Base-by-base conservation (phyloP, 2,797 vertebrate genomes). In the Valencia hispanica region DNA sequence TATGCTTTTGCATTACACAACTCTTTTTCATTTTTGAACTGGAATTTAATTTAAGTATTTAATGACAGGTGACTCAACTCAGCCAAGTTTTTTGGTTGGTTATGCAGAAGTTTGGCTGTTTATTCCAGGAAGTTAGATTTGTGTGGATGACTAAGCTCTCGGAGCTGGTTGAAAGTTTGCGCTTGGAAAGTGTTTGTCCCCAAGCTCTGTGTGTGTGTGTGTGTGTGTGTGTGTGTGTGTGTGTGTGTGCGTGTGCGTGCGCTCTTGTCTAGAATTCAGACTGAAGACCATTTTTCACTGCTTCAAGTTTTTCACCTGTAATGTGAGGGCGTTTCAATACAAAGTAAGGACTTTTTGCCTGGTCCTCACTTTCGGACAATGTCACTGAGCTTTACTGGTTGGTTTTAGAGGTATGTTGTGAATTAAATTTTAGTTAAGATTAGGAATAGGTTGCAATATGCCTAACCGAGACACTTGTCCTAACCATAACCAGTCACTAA, bases 161-260 rank as follows among this genome's bases (percentile, higher is more conserved):
- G 5, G 36, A 75, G 48, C 43, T 75, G 53, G 78, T 75, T 78
- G 27, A 73, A 74, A 73, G 61, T 86, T 79, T 87, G 43, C 57
- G 22, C 43, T 70, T 45, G 25, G 70, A 78, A 71, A 82, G 51
- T 43, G 32, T 77, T 65, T 74, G 73, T 78, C 69, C 77, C 32
- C 75, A 4, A 32, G 45, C 22, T 2, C 59, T 72, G 68, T 51
- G 75, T 74, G 63, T 70, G 9, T 59, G 59, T 48, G 57, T 69
- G 50, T 71, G 41, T 53, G 36, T 63, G 41, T 57, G 75, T 53
- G 57, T 68, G 10, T 53, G 61, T 45, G 48, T 70, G 50, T 71
- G 50, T 55, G 65, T 66, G 22, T 45, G 12, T 32, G 25, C 30
- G 55, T 57, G 36, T 72, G 36, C 41, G 74, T 72, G 66, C n/a